Evolutionary conservation across 2,113 vertebrate genomes (phyloP).

Genomic region (Erythrocebus patas): DNA sequence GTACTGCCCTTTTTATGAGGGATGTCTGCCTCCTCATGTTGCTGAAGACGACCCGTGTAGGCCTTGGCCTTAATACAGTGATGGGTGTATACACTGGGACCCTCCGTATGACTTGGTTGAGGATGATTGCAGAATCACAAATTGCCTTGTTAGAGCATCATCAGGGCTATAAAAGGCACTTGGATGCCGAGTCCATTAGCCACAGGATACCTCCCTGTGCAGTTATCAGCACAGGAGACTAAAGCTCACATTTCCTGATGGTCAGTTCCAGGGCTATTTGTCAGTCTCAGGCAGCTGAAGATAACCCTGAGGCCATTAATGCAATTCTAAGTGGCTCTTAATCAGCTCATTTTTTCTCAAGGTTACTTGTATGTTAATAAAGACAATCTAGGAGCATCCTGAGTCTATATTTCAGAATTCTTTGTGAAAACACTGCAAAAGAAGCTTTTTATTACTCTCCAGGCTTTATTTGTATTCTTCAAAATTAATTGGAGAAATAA

Average conservation of each 20-base stretch:
- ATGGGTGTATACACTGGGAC: not conserved
- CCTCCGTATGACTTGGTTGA: not conserved
- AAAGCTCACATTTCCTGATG: not conserved
- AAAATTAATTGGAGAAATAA: slow-evolving; percentile 1
- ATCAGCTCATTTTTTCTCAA: not conserved
- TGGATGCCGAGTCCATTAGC: not conserved
- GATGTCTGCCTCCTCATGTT: not conserved
- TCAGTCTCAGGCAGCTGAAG: not conserved
- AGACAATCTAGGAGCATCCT: not conserved
- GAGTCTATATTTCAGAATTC: not conserved
- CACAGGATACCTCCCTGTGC: not conserved
- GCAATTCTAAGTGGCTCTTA: not conserved
- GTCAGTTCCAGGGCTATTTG: not conserved
- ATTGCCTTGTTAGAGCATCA: not conserved
- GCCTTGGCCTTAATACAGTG: not conserved
- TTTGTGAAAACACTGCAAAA: not conserved
- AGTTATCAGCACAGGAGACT: not conserved
- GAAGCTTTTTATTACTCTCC: not conserved
- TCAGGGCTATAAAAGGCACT: not conserved
- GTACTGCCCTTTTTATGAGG: not conserved
- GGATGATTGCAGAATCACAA: not conserved
- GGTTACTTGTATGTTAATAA: not conserved
- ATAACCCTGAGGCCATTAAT: not conserved
- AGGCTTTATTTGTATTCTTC: not conserved
- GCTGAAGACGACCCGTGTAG: not conserved